These are phyloP conservation scores for Acleris cristana DNA, from an alignment of 2,888 invertebrate species.

Conservation along the genomic window DNA sequence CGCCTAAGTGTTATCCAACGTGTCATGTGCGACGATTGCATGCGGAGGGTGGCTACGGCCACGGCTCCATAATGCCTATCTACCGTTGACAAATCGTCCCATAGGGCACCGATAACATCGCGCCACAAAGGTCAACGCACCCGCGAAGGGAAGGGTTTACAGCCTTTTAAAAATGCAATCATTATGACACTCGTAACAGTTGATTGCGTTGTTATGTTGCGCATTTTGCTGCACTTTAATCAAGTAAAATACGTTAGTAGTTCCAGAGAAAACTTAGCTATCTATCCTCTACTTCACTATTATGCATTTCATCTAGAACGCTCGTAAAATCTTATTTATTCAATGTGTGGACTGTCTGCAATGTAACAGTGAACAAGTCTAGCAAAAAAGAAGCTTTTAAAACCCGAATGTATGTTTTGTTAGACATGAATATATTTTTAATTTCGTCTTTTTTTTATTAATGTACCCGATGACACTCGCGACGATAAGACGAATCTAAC, in stretches of 20 bases:
- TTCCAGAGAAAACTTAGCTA: not conserved
- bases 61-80: conserved; percentile 44
- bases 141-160: conserved; percentile 15
- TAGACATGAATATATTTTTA: too few relatives aligned
- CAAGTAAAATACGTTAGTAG: not conserved
- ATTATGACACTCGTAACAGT: not conserved
- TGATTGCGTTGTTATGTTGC: not conserved
- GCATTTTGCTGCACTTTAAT: conserved; percentile 2
- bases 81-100: conserved; percentile 48
- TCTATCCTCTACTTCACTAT: too few relatives aligned
- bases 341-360: too few relatives aligned
- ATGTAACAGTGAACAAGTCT: too few relatives aligned
- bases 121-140: conserved; percentile 26
- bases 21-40: conserved; percentile 23
- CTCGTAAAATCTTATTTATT: too few relatives aligned
- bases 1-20: conserved; percentile 27
- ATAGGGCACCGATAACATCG: conserved; percentile 42
- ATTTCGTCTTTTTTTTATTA: too few relatives aligned
- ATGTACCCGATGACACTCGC: too few relatives aligned
- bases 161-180: conserved; percentile 24
- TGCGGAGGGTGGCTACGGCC: conserved; percentile 39
- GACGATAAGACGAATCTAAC: too few relatives aligned
- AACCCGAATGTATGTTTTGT: too few relatives aligned
- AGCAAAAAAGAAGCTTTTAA: too few relatives aligned
- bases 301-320: not conserved